Conservation (phyloP, 1,140 invertebrate genomes). For the Musca vetustissima region DNA sequence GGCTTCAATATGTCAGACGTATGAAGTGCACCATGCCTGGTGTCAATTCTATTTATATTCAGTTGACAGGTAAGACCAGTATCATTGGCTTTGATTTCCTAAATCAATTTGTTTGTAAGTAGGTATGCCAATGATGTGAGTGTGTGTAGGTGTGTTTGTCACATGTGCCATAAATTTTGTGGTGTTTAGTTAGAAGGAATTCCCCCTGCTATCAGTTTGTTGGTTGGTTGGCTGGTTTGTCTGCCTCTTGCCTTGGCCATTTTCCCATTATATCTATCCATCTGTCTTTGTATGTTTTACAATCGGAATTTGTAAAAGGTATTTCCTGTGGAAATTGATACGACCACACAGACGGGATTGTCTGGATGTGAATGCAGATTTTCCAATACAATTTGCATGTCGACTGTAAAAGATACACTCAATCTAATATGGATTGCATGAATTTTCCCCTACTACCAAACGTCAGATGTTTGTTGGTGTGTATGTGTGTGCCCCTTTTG, state of each 20-base stretch:
- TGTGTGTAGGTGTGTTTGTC: background rate
- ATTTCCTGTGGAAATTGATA: slow-evolving; percentile 1
- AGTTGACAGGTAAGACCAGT: background rate
- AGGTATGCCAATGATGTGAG: background rate
- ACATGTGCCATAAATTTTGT: background rate
- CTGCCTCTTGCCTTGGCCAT: no score
- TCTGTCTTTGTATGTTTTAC: background rate
- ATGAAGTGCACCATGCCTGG: background rate
- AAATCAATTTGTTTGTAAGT: no score
- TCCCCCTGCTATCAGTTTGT: no score
- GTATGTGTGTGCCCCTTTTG: background rate
- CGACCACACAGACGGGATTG: no score
- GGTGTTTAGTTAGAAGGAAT: no score
- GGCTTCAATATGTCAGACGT: slow-evolving; percentile 3
- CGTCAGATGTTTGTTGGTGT: background rate
- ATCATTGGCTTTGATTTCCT: no score
- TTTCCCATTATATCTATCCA: no score
- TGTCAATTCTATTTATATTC: slow-evolving; percentile 17
- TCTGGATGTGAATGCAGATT: background rate
- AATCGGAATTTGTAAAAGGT: slow-evolving; percentile 13
- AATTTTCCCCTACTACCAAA: background rate
- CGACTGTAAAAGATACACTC: background rate
- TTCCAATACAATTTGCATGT: slow-evolving; percentile 2
- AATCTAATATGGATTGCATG: no score
- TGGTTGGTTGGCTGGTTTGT: no score